Evolutionary conservation across 2,888 invertebrate genomes (phyloP).

Genomic region (Arrhopalites spinosus): DNA sequence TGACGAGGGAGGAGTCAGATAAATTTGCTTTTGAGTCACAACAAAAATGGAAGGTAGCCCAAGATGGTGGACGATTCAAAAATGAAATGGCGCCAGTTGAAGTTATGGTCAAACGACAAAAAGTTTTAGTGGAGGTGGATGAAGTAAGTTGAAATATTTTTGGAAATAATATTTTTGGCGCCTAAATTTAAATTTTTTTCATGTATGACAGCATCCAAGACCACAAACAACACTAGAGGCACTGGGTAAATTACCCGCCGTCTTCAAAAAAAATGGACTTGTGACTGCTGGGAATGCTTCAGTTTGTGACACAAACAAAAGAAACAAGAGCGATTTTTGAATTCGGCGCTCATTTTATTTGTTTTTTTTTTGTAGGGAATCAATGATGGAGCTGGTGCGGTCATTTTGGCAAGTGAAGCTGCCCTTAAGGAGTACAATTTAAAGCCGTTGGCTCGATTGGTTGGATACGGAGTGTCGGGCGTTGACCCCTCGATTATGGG

Average conservation of each 20-base stretch:
- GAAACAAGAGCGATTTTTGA: background rate
- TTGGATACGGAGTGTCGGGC: conserved; percentile 90
- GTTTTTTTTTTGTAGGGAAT: conserved; percentile 84
- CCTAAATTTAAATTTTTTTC: too few species aligned
- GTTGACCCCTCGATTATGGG: conserved; percentile 92
- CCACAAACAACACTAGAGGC: conserved; percentile 86
- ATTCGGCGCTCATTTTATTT: too few species aligned
- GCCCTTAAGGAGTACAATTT: conserved; percentile 80
- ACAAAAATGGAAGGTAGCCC: conserved; percentile 66
- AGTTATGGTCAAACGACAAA: conserved; percentile 79
- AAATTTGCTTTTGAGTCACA: conserved; percentile 84
- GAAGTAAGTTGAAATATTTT: too few species aligned
- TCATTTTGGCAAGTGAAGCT: conserved; percentile 88
- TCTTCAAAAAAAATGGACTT: conserved; percentile 92
- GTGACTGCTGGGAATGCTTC: conserved; percentile 79
- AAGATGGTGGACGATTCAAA: conserved; percentile 86
- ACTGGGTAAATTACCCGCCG: conserved; percentile 80
- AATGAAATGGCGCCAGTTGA: conserved; percentile 86
- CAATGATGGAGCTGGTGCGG: conserved; percentile 94
- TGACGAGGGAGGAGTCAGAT: conserved; percentile 83
- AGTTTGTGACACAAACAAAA: conserved; percentile 8
- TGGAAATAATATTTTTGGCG: too few species aligned
- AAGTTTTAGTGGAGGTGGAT: conserved; percentile 69
- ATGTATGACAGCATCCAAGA: conserved; percentile 70
- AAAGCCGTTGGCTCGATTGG: conserved; percentile 86